phyloP scores from a whole-genome alignment of 2,113 vertebrate species.

The Pantherophis guttatus region DNA sequence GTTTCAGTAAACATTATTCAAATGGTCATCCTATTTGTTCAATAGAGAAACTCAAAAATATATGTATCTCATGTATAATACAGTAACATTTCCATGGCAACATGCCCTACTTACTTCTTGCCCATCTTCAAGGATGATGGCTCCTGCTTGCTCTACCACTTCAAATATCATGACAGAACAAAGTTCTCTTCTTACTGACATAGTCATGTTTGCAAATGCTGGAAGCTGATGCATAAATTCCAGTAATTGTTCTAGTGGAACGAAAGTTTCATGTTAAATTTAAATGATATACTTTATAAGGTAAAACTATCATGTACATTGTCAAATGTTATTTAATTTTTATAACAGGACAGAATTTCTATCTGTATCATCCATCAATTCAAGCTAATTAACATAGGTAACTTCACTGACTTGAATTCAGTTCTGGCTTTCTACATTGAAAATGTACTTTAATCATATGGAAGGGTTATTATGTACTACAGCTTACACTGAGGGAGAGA shows the following conservation, averaged over 20 bases:
- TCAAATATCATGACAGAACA: conserved; percentile 97
- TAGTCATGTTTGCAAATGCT: conserved; percentile 97
- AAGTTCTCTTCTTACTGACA: conserved; percentile 92
- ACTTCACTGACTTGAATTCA: not conserved
- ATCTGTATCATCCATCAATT: not conserved
- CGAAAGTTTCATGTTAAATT: conserved; percentile 28
- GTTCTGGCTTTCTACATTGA: not conserved
- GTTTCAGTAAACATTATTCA: not conserved
- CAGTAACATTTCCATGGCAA: not conserved
- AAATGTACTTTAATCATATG: not conserved
- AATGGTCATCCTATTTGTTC: not conserved
- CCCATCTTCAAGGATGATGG: conserved; percentile 85
- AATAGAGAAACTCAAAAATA: not conserved
- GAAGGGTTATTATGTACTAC: not conserved
- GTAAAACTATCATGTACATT: not conserved
- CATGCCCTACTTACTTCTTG: conserved; percentile 79
- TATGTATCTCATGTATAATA: not conserved
- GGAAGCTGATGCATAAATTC: conserved; percentile 98
- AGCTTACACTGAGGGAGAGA: not conserved
- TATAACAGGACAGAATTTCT: not conserved
- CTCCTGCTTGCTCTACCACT: conserved; percentile 90
- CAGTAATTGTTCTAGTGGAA: conserved; percentile 84
- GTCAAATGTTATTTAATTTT: not conserved
- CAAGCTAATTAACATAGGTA: not conserved
- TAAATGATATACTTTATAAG: not conserved